A percentile compares a stretch with the other conserved stretches of the same genome.
These are phyloP conservation scores for Melieria crassipennis DNA, from an alignment of 2,888 invertebrate genomes.

Conservation along the genomic window DNA sequence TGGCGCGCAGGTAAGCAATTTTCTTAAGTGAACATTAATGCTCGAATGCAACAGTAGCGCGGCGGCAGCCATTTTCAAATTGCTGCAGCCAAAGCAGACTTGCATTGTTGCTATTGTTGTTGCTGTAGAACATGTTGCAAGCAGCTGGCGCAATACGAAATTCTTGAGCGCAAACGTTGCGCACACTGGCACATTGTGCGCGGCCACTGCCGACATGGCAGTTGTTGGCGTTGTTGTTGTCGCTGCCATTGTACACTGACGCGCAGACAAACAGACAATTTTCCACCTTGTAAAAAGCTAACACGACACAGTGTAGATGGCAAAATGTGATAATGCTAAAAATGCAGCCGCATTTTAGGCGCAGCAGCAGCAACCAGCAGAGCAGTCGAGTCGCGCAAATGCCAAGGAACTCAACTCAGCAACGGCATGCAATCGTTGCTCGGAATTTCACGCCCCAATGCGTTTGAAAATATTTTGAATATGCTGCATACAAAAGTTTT, in stretches of 20 bases:
- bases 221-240: conserved; percentile 1
- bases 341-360: neutral
- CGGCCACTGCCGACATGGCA: neutral
- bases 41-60: conserved; percentile 34
- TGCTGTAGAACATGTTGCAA: conserved; percentile 1
- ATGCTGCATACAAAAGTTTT: too few relatives aligned
- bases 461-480: too few relatives aligned
- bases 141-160: neutral
- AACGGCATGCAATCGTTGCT: too few relatives aligned
- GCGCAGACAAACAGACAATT: conserved; percentile 22
- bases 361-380: too few relatives aligned
- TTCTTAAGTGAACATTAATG: conserved; percentile 61
- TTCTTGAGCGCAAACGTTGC: neutral
- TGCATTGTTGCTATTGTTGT: neutral
- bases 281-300: conserved; percentile 38
- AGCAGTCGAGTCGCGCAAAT: too few relatives aligned
- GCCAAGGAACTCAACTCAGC: too few relatives aligned
- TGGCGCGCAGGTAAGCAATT: conserved; percentile 44
- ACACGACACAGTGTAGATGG: conserved; percentile 32
- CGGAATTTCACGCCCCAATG: too few relatives aligned
- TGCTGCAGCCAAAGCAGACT: conserved; percentile 17
- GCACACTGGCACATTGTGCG: neutral
- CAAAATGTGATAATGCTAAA: conserved; percentile 29
- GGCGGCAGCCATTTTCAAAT: conserved; percentile 30
- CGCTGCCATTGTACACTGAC: neutral